Percentiles rank a stretch among this genome's conserved stretches.
phyloP scores from a whole-genome alignment of 1,140 invertebrate genomes.

The Tribolium castaneum region DNA sequence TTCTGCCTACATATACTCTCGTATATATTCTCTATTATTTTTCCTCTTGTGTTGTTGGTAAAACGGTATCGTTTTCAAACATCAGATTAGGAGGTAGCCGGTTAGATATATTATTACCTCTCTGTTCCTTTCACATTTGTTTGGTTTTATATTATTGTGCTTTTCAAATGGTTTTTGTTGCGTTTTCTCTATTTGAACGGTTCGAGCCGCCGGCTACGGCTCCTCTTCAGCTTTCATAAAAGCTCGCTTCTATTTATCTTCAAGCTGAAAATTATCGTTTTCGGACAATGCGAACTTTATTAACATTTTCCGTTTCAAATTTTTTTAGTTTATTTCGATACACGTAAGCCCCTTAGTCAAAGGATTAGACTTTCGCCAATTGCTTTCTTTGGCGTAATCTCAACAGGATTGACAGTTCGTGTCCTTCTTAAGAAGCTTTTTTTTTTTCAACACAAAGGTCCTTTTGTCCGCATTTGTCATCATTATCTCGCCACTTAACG shows the following conservation, averaged over 20 bases:
- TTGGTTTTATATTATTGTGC: conserved; percentile 34
- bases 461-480: not conserved
- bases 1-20: conserved; percentile 7
- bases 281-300: not conserved
- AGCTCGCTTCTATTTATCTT: not conserved
- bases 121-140: conserved; percentile 32
- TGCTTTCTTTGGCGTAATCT: not conserved
- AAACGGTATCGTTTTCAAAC: conserved; percentile 30
- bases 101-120: conserved; percentile 34
- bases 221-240: not conserved
- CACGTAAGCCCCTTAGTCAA: not conserved
- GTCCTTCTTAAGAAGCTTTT: conserved; percentile 13
- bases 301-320: not conserved
- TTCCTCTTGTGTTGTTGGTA: conserved; percentile 6
- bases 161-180: conserved; percentile 31
- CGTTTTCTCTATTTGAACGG: conserved; percentile 31
- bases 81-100: conserved; percentile 30
- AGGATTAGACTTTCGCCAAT: not conserved
- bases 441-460: not conserved
- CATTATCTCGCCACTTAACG: conserved; percentile 2
- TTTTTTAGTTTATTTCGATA: not conserved
- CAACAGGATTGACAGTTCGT: conserved; percentile 3
- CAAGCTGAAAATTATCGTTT: not conserved
- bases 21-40: conserved; percentile 4
- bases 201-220: conserved; percentile 23